These are phyloP conservation scores for Labeo rohita DNA, from an alignment of 2,113 vertebrate species.

Conservation along the genomic window DNA sequence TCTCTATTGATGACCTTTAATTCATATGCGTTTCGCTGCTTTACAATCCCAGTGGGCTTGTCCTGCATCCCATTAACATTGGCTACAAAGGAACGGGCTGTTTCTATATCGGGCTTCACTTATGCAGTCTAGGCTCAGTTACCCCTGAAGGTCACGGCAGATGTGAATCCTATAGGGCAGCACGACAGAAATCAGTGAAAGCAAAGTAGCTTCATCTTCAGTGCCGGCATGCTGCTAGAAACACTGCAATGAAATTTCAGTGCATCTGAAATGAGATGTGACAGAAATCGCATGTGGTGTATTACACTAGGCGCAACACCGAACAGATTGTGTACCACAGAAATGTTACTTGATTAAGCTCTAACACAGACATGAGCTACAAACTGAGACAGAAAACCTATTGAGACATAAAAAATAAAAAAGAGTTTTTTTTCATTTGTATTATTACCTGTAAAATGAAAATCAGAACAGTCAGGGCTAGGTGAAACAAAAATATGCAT, in stretches of 20 bases:
- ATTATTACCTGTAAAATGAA: neutral
- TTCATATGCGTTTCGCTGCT: neutral
- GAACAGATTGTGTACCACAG: neutral
- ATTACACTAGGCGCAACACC: neutral
- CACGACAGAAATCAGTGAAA: conserved; percentile 16
- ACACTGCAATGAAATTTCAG: neutral
- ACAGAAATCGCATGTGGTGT: neutral
- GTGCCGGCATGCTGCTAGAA: neutral
- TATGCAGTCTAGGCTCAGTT: neutral
- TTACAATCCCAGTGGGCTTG: conserved; percentile 31
- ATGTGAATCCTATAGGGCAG: conserved; percentile 19
- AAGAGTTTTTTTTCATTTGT: neutral
- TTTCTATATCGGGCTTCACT: conserved; percentile 40
- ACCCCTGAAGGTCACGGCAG: conserved; percentile 31
- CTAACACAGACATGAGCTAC: neutral
- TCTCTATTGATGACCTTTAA: conserved; percentile 15
- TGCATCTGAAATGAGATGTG: conserved; percentile 26
- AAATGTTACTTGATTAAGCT: neutral
- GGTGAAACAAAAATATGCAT: neutral
- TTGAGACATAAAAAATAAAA: neutral
- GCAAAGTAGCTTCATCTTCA: neutral
- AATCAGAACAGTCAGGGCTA: neutral
- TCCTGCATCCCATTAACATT: conserved; percentile 28
- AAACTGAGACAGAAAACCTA: neutral
- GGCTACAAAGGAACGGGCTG: conserved; percentile 32